Conservation (phyloP, 1,140 invertebrate genomes). For the Pseudomyrmex dendroicus region DNA sequence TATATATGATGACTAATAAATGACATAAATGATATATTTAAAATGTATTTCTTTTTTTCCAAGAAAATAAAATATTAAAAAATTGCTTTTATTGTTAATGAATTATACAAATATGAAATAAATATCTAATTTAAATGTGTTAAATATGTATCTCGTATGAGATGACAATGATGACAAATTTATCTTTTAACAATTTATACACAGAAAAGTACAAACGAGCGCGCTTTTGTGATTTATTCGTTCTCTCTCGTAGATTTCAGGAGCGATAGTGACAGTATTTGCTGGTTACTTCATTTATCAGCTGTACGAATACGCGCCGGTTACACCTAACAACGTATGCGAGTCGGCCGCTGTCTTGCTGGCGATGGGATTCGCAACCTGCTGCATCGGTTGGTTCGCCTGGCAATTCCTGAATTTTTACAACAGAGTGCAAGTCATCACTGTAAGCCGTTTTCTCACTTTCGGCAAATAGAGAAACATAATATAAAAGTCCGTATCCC, state of each 20-base stretch:
- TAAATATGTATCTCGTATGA: too few relatives aligned
- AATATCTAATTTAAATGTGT: too few relatives aligned
- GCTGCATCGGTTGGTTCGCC: slow-evolving; percentile 84
- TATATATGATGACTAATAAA: too few relatives aligned
- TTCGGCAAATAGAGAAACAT: slow-evolving; percentile 1
- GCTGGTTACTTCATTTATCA: slow-evolving; percentile 85
- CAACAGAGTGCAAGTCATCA: slow-evolving; percentile 84
- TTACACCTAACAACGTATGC: slow-evolving; percentile 83
- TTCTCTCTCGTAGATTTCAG: slow-evolving; percentile 84
- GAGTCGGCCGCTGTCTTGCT: slow-evolving; percentile 84
- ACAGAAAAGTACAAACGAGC: not conserved
- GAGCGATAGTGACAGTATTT: slow-evolving; percentile 82
- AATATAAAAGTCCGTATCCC: too few relatives aligned
- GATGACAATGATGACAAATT: too few relatives aligned
- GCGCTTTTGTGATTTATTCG: slow-evolving; percentile 30
- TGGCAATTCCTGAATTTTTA: slow-evolving; percentile 85
- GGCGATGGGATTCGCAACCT: slow-evolving; percentile 85
- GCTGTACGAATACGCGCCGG: slow-evolving; percentile 83
- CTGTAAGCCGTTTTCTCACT: slow-evolving; percentile 77
- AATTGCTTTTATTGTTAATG: too few relatives aligned
- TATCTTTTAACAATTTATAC: not conserved
- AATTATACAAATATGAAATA: too few relatives aligned
- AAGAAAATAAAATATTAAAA: too few relatives aligned
- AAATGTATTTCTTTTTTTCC: too few relatives aligned
- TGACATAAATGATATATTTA: too few relatives aligned